Conservation (phyloP, 2,888 invertebrate species). For the Sympetrum striolatum region DNA sequence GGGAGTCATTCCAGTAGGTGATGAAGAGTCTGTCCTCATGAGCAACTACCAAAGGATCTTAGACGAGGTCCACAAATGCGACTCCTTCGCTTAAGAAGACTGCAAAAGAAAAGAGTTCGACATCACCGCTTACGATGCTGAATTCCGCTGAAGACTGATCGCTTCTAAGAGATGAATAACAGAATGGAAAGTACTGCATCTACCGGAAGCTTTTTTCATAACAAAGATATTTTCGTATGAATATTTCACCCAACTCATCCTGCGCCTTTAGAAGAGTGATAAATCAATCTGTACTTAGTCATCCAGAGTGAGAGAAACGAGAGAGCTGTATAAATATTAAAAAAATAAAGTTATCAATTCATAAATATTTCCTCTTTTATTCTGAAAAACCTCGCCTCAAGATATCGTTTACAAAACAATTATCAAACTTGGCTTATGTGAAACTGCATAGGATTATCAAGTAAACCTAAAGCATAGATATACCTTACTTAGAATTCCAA, state of each 20-base stretch:
- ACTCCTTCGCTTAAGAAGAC: background rate
- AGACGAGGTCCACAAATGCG: background rate
- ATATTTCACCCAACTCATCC: background rate
- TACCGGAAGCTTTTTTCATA: background rate
- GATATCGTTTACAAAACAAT: background rate
- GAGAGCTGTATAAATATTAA: background rate
- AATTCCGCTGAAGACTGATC: slow-evolving; percentile 25
- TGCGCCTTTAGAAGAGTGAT: background rate
- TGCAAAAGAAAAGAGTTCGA: background rate
- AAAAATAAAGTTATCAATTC: background rate
- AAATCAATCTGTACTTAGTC: background rate
- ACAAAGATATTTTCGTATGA: background rate
- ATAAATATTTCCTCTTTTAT: background rate
- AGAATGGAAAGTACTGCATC: background rate
- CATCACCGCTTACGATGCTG: background rate
- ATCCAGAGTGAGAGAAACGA: background rate
- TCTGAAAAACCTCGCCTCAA: background rate
- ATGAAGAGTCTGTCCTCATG: background rate
- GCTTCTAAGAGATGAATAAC: background rate
- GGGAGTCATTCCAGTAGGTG: background rate
- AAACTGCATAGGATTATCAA: no score
- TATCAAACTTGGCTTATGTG: no score
- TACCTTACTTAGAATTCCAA: no score
- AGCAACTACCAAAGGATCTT: background rate
- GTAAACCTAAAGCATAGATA: no score